Evolutionary conservation across 2,888 invertebrate species (phyloP).

Genomic region (Pomacea canaliculata): DNA sequence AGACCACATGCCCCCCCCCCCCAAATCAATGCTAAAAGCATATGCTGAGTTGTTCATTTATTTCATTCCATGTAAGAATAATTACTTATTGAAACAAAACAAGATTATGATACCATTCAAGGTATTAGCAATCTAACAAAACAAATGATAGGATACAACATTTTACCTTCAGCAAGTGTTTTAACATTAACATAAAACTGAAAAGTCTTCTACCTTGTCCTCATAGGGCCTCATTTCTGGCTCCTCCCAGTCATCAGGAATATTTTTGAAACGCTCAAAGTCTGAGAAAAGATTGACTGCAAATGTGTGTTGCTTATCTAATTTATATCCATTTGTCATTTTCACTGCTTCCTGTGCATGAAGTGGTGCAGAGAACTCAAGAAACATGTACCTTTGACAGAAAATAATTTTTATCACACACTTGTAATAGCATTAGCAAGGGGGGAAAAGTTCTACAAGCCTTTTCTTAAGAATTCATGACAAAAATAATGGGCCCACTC

Average conservation of each 20-base stretch:
- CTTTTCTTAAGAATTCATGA: not conserved
- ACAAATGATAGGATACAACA: too few relatives aligned
- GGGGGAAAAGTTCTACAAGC: not conserved
- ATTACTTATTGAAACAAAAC: too few relatives aligned
- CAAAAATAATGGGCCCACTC: not conserved
- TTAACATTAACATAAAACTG: too few relatives aligned
- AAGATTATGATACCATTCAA: too few relatives aligned
- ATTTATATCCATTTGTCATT: conserved; percentile 89
- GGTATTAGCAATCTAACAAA: too few relatives aligned
- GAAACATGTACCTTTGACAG: conserved; percentile 81
- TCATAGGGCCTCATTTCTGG: conserved; percentile 90
- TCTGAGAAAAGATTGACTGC: conserved; percentile 94
- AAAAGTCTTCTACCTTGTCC: conserved; percentile 74
- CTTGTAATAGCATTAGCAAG: not conserved
- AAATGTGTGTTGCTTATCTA: conserved; percentile 96
- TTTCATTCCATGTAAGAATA: too few relatives aligned
- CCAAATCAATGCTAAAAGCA: too few relatives aligned
- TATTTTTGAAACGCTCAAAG: conserved; percentile 88
- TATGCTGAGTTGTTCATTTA: too few relatives aligned
- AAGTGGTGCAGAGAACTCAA: conserved; percentile 87
- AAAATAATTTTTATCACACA: not conserved
- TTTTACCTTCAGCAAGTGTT: too few relatives aligned
- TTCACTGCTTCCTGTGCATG: conserved; percentile 91
- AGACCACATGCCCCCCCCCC: too few relatives aligned
- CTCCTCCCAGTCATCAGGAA: conserved; percentile 92